Evolutionary conservation across 2,888 invertebrate genomes (phyloP), one percentile per base, ranked within the genome.

Genomic region (Drosophila seclusa): DNA sequence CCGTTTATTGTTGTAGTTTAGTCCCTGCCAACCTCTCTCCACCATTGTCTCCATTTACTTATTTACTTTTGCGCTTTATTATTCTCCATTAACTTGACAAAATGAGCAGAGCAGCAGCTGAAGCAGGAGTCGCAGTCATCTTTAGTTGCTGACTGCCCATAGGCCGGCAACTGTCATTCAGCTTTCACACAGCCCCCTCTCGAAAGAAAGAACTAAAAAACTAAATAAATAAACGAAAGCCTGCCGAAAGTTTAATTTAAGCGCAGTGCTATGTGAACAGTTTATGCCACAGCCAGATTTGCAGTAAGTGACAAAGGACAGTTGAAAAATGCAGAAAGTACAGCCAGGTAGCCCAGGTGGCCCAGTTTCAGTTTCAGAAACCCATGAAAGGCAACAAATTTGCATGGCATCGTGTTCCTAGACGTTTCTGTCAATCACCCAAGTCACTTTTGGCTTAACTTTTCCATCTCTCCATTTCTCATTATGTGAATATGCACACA

Each of bases 41-140:
- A 49, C 59, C 52, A 55, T 73, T 77, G 69, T 66, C 70, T 79
- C 80, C 86, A 82, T 80, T 90, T 87, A 78, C 87, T 90, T 90
- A 90, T 87, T 90, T 90, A 88, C 89, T 90, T 90, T 86, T 82
- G 82, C 88, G 88, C 90, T 90, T 87, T 87, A 87, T 87, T 87
- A 90, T 87, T 87, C 87, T 80, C 87, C 87, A 87, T 87, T 87
- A 87, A 87, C 83, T 87, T 88, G 87, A 83, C 87, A 86, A 90
- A 87, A 87, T 90, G 86, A 88, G 87, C 73, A 80, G 66, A 49
- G 55, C 32, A 45, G 24, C 45, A 54, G 31, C 29, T 16, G 40
- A 31, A 48, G 63, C 38, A 55, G 67, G n/a, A 24, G 24, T 18
- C 21, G 21, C 18, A 38, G 79, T 42, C 62, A 45, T 61, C 65